Conservation (phyloP, 2,888 invertebrate genomes). For the Liopterus haemorrhoidalis region DNA sequence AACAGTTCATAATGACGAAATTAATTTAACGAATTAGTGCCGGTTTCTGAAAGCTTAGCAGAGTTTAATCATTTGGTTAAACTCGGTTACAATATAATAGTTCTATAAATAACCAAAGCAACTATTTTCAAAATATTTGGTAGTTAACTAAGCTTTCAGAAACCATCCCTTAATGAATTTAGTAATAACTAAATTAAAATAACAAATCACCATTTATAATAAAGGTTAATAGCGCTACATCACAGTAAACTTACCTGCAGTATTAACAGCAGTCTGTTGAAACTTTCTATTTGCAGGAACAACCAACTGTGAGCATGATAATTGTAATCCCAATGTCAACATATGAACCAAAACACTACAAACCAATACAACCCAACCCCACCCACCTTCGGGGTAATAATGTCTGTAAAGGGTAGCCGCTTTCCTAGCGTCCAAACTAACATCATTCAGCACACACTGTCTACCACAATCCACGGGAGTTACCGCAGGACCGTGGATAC, state of each 20-base stretch:
- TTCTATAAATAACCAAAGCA: no score
- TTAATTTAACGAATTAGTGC: no score
- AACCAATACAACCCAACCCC: constrained; percentile 76
- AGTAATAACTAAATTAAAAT: no score
- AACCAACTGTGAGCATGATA: constrained; percentile 56
- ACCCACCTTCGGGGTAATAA: constrained; percentile 82
- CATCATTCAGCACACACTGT: constrained; percentile 36
- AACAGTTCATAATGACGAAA: no score
- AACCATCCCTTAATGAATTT: no score
- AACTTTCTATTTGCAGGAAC: constrained; percentile 56
- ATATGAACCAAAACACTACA: constrained; percentile 68
- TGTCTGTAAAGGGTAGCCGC: constrained; percentile 51
- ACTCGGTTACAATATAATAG: no score
- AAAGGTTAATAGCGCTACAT: no score
- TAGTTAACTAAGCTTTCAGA: no score
- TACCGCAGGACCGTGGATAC: constrained; percentile 7
- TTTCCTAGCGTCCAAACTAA: constrained; percentile 43
- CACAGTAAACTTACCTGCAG: constrained; percentile 55
- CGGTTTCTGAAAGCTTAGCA: no score
- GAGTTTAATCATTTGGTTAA: no score
- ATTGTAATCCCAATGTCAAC: constrained; percentile 68
- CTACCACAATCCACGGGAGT: constrained; percentile 27
- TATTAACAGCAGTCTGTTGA: constrained; percentile 55
- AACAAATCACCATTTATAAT: no score
- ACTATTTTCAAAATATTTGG: no score